Percentiles rank a stretch among this genome's conserved stretches.
phyloP scores from a whole-genome alignment of 2,113 vertebrate genomes.

The Takifugu bimaculatus region DNA sequence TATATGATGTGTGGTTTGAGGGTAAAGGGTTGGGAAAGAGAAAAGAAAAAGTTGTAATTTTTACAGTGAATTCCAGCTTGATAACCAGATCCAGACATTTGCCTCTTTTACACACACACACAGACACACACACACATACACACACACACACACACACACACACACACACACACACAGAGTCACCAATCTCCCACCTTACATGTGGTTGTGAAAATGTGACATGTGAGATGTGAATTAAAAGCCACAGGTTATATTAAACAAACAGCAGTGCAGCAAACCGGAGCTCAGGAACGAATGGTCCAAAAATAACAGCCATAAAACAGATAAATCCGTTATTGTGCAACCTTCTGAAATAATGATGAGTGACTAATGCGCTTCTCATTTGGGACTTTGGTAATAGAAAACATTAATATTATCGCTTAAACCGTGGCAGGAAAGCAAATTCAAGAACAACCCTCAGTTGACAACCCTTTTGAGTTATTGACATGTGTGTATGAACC shows the following conservation, averaged over 20 bases:
- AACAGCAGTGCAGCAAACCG: not conserved
- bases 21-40: constrained; percentile 43
- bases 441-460: too few species aligned
- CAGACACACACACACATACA: constrained; percentile 16
- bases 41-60: constrained; percentile 64
- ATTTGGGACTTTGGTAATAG: too few species aligned
- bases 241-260: not conserved
- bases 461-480: too few species aligned
- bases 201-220: constrained; percentile 22
- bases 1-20: constrained; percentile 38
- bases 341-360: constrained; percentile 1
- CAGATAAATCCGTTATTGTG: constrained; percentile 1
- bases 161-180: constrained; percentile 13
- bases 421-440: too few species aligned
- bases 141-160: not conserved
- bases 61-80: constrained; percentile 75
- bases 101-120: constrained; percentile 43
- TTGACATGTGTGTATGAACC: too few species aligned
- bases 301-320: too few species aligned
- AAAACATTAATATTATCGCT: too few species aligned
- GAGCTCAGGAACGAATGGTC: not conserved
- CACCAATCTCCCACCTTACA: constrained; percentile 24
- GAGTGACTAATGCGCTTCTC: not conserved
- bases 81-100: constrained; percentile 74
- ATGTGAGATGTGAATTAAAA: constrained; percentile 22